phyloP scores from a whole-genome alignment of 1,140 invertebrate species.

The Cherax quadricarinatus region DNA sequence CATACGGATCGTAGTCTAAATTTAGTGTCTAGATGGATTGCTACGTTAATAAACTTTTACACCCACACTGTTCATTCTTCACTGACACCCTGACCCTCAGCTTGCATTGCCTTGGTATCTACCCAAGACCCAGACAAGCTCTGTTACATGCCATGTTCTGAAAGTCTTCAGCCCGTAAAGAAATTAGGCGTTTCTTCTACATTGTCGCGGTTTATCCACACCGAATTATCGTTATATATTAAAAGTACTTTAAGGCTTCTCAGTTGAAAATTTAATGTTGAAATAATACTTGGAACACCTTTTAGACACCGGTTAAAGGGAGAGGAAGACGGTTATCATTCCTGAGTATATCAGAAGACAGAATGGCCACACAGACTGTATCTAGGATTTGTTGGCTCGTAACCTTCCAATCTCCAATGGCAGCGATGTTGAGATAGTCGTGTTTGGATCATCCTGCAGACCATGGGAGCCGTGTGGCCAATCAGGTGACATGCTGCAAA shows the following conservation, averaged over 20 bases:
- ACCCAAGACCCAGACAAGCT: not conserved
- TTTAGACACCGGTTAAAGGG: not conserved
- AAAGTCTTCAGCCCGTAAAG: not conserved
- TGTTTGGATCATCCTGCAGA: conserved; percentile 9
- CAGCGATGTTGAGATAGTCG: conserved; percentile 12
- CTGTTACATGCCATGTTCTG: not conserved
- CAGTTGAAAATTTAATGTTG: no score
- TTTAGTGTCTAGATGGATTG: no score
- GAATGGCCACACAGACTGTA: not conserved
- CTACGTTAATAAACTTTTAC: no score
- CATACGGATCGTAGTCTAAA: no score
- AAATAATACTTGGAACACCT: not conserved
- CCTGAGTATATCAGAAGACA: not conserved
- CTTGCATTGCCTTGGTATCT: not conserved
- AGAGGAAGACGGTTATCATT: not conserved
- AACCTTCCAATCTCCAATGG: conserved; percentile 2
- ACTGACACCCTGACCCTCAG: not conserved
- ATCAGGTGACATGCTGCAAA: not conserved
- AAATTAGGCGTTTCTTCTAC: not conserved
- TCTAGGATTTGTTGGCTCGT: conserved; percentile 14
- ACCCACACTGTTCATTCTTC: not conserved
- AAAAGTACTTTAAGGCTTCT: no score
- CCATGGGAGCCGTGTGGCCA: not conserved
- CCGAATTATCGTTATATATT: not conserved
- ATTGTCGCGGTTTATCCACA: not conserved